Conservation (phyloP, 2,888 invertebrate species). For the Kryphioiulus occultus region DNA sequence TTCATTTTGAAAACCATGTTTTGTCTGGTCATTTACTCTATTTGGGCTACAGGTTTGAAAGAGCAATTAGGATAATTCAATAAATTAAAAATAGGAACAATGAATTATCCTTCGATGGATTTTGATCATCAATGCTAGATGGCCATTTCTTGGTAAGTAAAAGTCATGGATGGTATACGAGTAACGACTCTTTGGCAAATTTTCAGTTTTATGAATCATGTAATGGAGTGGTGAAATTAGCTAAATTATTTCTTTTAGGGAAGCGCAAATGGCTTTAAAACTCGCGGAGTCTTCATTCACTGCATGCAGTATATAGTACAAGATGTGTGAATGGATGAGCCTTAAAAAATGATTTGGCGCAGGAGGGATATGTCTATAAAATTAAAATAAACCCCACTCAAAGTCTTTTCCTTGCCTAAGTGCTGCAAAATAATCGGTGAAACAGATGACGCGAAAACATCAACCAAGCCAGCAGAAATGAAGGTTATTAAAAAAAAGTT, state of each 20-base stretch:
- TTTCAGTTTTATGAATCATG: background rate
- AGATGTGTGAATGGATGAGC: background rate
- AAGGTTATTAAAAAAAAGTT: background rate
- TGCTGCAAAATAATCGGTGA: background rate
- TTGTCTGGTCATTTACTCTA: background rate
- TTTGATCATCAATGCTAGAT: background rate
- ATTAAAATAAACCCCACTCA: background rate
- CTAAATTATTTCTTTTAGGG: background rate
- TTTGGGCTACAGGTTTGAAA: background rate
- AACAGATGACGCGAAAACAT: background rate
- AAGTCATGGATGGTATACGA: background rate
- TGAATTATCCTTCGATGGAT: background rate
- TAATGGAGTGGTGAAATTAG: too few relatives aligned
- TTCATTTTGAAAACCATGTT: background rate
- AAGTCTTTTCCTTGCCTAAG: background rate
- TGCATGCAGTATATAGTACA: background rate
- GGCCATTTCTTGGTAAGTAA: background rate
- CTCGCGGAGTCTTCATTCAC: background rate
- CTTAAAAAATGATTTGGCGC: background rate
- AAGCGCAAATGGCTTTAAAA: background rate
- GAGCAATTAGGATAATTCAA: background rate
- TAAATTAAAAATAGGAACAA: constrained; percentile 26
- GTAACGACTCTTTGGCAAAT: background rate
- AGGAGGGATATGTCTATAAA: background rate
- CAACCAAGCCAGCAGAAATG: background rate